Percentiles rank a stretch among this genome's conserved stretches.
Conservation (phyloP, 2,113 vertebrate genomes). For the Neoarius graeffei region DNA sequence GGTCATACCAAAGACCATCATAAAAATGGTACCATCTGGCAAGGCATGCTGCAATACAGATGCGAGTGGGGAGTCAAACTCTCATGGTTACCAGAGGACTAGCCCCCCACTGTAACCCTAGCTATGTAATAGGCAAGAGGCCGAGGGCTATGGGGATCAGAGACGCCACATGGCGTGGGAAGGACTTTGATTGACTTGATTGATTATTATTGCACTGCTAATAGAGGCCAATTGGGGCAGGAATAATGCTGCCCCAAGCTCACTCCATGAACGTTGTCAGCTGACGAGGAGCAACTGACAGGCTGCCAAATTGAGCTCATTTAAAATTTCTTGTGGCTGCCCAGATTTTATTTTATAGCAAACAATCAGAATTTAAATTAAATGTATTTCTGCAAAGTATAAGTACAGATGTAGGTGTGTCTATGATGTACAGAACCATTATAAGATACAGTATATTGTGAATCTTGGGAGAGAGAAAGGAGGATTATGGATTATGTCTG, state of each 20-base stretch:
- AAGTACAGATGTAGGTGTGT: neutral
- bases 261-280: neutral
- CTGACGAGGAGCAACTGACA: neutral
- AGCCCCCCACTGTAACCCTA: too few species aligned
- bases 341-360: neutral
- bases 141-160: too few species aligned
- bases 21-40: too few species aligned
- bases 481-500: neutral
- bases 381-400: neutral
- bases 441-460: neutral
- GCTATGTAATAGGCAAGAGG: too few species aligned
- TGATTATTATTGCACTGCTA: neutral
- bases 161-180: too few species aligned
- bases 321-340: neutral
- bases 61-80: too few species aligned
- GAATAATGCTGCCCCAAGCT: neutral
- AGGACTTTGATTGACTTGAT: too few species aligned
- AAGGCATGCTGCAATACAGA: too few species aligned
- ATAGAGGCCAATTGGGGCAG: neutral
- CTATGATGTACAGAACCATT: neutral
- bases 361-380: neutral
- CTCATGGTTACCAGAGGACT: too few species aligned
- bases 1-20: too few species aligned
- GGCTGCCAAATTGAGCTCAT: neutral
- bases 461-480: neutral